Conservation (phyloP, 2,797 vertebrate genomes). For the Xenentodon cancila region DNA sequence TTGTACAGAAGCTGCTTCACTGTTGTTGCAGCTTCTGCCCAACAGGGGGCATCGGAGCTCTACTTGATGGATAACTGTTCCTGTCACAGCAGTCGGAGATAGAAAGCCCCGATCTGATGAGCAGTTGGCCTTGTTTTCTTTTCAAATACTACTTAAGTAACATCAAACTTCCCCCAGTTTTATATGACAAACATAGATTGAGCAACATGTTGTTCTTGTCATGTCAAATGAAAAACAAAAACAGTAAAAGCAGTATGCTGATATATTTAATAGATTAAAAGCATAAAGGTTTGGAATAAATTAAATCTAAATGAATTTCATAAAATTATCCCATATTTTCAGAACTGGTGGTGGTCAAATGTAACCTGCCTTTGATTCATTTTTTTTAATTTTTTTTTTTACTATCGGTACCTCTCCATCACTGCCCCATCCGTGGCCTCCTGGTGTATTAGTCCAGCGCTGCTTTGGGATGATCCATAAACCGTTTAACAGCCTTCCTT, state of each 20-base stretch:
- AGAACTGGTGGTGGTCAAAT: conserved; percentile 5
- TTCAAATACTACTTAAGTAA: conserved; percentile 60
- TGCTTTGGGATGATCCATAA: conserved; percentile 76
- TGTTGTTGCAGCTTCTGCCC: conserved; percentile 16
- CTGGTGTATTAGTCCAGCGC: conserved; percentile 64
- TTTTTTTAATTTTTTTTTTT: conserved; percentile 7
- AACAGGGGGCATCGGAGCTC: conserved; percentile 71
- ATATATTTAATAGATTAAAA: too few relatives aligned
- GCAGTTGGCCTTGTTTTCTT: conserved; percentile 69
- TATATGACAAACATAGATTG: too few relatives aligned
- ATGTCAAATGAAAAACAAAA: too few relatives aligned
- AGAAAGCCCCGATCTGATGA: conserved; percentile 42
- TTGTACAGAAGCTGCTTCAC: too few relatives aligned
- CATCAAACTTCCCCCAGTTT: conserved; percentile 6
- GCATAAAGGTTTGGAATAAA: too few relatives aligned
- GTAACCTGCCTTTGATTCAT: conserved; percentile 20
- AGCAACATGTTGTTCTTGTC: too few relatives aligned
- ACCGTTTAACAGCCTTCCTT: conserved; percentile 77
- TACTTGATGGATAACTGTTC: background rate
- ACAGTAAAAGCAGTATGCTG: too few relatives aligned
- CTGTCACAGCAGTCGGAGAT: conserved; percentile 60
- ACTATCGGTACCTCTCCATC: conserved; percentile 21
- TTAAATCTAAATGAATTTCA: too few relatives aligned
- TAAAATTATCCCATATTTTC: too few relatives aligned
- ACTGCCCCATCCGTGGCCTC: conserved; percentile 42